Evolutionary conservation across 2,797 vertebrate genomes (phyloP).

Genomic region (Holocentrus rufus): DNA sequence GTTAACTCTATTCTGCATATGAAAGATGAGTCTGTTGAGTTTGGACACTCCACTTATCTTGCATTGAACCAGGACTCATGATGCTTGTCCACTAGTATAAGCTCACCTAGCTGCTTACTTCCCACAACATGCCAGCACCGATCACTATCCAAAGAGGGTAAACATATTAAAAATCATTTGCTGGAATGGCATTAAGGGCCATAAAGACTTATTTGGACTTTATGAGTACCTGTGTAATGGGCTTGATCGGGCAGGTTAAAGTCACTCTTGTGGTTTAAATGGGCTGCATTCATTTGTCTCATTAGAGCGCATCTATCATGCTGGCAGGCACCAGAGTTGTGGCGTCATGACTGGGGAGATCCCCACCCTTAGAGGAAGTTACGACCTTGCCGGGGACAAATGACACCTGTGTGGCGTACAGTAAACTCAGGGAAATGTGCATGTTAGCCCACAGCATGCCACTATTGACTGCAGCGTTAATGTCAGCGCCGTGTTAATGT

Average conservation of each 20-base stretch:
- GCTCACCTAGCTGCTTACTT: neutral
- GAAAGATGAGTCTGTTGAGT: no score
- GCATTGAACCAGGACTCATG: neutral
- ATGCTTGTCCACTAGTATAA: neutral
- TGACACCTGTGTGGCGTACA: neutral
- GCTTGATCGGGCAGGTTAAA: slow-evolving; percentile 31
- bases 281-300: slow-evolving; percentile 44
- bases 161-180: neutral
- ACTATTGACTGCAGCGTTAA: neutral
- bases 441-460: neutral
- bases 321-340: slow-evolving; percentile 5
- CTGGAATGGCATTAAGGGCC: slow-evolving; percentile 14
- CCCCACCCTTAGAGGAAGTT: slow-evolving; percentile 6
- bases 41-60: no score
- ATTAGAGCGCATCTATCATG: slow-evolving; percentile 39
- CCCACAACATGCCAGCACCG: neutral
- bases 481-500: neutral
- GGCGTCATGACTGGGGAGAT: slow-evolving; percentile 2
- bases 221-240: slow-evolving; percentile 32
- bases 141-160: neutral
- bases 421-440: neutral
- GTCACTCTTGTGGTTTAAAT: slow-evolving; percentile 38
- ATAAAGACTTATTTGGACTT: slow-evolving; percentile 33
- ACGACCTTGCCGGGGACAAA: neutral
- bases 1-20: no score